Evolutionary conservation across 1,140 invertebrate species (phyloP), one percentile per base, ranked within the genome.

Genomic region (Subanguina moxae): DNA sequence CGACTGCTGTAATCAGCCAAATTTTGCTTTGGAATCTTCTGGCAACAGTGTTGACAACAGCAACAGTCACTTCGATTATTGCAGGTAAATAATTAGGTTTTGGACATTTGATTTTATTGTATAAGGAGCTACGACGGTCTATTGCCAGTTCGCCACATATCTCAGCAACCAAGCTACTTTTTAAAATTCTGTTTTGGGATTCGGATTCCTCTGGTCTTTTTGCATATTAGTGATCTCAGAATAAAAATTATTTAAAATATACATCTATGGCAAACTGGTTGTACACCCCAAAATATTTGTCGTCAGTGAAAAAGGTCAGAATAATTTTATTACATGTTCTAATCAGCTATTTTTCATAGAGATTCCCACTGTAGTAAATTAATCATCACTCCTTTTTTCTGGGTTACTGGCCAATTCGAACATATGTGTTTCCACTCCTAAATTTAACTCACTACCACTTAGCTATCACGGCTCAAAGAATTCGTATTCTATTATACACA

Each of bases 301-400:
- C 45, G 11, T 13, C 45, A n/a, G n/a, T n/a, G n/a, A 19, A 52
- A 52, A 52, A 52, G 48, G 27, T 59, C 30, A 38, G 8, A 71
- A 30, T n/a, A 68, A 66, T 23, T 15, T 30, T 57, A 28, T 19
- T 30, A 23, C 17, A 13, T 19, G 1, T 62, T 28, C n/a, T 13
- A 28, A 42, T 3, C 19, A 48, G 67, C 21, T 71, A 23, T 45
- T 32, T 46, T 68, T 71, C 21, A 38, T n/a, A 45, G 58, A 61
- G 58, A 32, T 45, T 30, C 58, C 58, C 58, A 61, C 28, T 38
- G 38, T 28, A 30, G 28, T 57, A 25, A 57, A 57, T 21, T 61
- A 32, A 32, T 45, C 19, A 61, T 21, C 28, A 23, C 58, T 61
- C 28, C 42, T 23, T 45, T 45, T n/a, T 28, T 45, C 19, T n/a